Percentiles rank a stretch among this genome's conserved stretches.
These are phyloP conservation scores for Bubo blakistoni DNA, from an alignment of 2,113 vertebrate genomes.

Conservation along the genomic window DNA sequence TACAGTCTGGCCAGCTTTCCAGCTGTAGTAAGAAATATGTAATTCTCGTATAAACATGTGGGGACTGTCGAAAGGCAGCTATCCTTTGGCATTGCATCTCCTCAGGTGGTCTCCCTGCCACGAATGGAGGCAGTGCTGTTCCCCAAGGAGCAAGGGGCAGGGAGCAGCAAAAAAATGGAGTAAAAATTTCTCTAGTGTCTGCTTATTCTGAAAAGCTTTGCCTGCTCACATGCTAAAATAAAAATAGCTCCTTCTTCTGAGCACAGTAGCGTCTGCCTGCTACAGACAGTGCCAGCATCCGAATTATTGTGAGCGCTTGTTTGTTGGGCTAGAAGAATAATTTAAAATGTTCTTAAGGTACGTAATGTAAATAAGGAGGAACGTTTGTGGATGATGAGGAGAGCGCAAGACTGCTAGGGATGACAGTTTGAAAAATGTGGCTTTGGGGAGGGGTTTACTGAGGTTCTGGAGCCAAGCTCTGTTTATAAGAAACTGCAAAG, in stretches of 20 bases:
- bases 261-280: neutral
- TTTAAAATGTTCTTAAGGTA: neutral
- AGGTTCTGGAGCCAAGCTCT: slow-evolving; percentile 8
- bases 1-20: neutral
- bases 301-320: neutral
- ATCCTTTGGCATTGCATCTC: neutral
- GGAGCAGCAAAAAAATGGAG: neutral
- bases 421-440: slow-evolving; percentile 8
- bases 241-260: neutral
- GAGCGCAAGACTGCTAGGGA: neutral
- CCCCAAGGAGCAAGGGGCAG: neutral
- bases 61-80: neutral
- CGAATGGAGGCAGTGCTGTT: accelerated
- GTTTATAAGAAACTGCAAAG: slow-evolving; percentile 28
- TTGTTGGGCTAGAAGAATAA: neutral
- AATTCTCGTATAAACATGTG: neutral
- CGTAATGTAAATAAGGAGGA: neutral
- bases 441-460: neutral
- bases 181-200: neutral
- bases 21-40: neutral
- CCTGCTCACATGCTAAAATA: neutral
- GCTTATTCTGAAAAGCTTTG: neutral
- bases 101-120: neutral
- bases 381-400: neutral
- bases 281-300: neutral